These are phyloP conservation scores for Coleophora deauratella DNA, from an alignment of 2,888 invertebrate species.

Conservation along the genomic window DNA sequence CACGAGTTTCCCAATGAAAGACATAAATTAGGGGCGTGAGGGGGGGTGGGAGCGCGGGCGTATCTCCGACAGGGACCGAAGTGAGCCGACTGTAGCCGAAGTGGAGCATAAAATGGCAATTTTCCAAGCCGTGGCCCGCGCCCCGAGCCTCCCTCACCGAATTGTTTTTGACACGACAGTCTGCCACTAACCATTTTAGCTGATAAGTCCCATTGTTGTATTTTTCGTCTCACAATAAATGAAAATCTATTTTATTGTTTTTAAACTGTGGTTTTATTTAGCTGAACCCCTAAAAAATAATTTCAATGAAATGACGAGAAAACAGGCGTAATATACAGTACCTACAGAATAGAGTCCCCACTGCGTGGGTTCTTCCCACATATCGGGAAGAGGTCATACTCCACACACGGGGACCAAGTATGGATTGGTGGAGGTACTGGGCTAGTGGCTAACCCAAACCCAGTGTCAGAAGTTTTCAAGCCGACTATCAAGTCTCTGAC, in stretches of 20 bases:
- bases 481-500: too few relatives aligned
- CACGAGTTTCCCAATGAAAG: conserved; percentile 70
- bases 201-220: conserved; percentile 75
- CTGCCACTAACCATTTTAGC: conserved; percentile 73
- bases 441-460: too few relatives aligned
- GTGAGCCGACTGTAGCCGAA: not conserved
- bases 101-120: not conserved
- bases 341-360: too few relatives aligned
- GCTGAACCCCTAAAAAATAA: too few relatives aligned
- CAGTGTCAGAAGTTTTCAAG: too few relatives aligned
- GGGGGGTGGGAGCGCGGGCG: conserved; percentile 18
- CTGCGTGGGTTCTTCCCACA: too few relatives aligned
- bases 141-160: conserved; percentile 6
- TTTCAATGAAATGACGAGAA: too few relatives aligned
- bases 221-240: conserved; percentile 76
- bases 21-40: conserved; percentile 65
- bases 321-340: too few relatives aligned
- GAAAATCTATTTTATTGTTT: conserved; percentile 75
- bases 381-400: too few relatives aligned
- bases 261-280: conserved; percentile 65
- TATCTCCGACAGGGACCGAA: not conserved
- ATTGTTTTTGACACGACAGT: conserved; percentile 70
- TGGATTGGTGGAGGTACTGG: too few relatives aligned
- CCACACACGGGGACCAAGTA: too few relatives aligned
- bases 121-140: conserved; percentile 1